Evolutionary conservation across 2,888 invertebrate species (phyloP), one percentile per base, ranked within the genome.

Genomic region (Thalpophila matura): DNA sequence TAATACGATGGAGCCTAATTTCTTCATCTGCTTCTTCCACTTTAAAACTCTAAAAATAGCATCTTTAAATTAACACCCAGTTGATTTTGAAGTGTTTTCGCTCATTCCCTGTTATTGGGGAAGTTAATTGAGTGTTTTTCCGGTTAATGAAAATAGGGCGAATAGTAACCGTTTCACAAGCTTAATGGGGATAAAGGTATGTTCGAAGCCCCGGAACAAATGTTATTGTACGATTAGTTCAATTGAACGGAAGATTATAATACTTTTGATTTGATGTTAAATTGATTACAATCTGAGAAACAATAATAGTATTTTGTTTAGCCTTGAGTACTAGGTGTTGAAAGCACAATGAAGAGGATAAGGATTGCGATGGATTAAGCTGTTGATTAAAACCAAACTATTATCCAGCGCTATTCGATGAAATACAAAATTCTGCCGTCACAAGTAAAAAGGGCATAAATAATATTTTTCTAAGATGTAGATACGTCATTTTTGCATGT

Each of bases 51-150:
- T 18, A 18, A 45, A 71, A 67, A 55, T 71, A 33, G 16, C 51
- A 27, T 53, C 37, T 66, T 66, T 35, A 58, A 53, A 66, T 67
- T 57, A 51, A 38, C 26, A 45, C 3, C 16, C 67, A 20, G 45
- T 20, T 45, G 35, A 1, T 54, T 66, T 33, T 42, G 20, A 53
- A 56, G 51, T 64, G 42, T 54, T 59, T 64, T 59, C 45, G 55
- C 50, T 63, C 40, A 63, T 70, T 64, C 60, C 43, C 54, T 33
- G 22, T 65, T 65, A 65, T 65, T 65, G 49, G 45, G 47, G 31
- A 68, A 74, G 35, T 57, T 75, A 75, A 73, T 73, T 53, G 45
- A 75, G 43, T 75, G 64, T 75, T 75, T 74, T 74, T 68, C 71
- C 50, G 31, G 71, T 70, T 59, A 75, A 56, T 54, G 38, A 47